Base-by-base conservation (phyloP, 2,888 invertebrate species). In the Callyntrura sp. region DNA sequence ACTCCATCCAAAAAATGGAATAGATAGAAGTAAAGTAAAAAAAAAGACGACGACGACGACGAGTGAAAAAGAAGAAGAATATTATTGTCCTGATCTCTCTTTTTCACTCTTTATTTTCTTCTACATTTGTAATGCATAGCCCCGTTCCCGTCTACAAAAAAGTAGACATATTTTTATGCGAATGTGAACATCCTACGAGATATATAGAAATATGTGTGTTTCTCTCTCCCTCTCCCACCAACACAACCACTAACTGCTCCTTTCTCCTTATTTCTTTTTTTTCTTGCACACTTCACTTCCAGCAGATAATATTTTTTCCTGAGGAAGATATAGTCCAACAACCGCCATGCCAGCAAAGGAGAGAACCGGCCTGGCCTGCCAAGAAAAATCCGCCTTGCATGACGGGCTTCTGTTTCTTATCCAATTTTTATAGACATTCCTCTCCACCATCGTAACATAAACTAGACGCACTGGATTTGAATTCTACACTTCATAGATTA, bases 61-160 rank as follows among this genome's bases (percentile, higher is more conserved):
- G 57, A 78, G 78, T 78, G 78, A 78, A 78, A 78, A 78, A 48
- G 48, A 73, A 73, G 68, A 14, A 78, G 79, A 79, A 60, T 79
- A 79, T 79, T 79, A 79, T 60, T 60, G 79, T 79, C 60, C 79
- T 79, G 79, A 79, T 82, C 82, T 65, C 82, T 82, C 57, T 82
- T 62, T 82, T 62, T 79, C 79, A 35, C 65, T 65, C 65, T 45
- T 48, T 82, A 11, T 62, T 65, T 48, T 48, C 65, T 45, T 82
- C 79, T 57, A 17, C 57, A 17, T 79, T 79, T 79, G 43, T 57
- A 60, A 60, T 79, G 60, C 57, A 79, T 43, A 79, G 35, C 35
- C 35, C 43, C 57, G 48, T 25, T 76, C 1, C 76, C 25, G 76
- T 76, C 76, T 73, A 45, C 45, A 73, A 73, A 48, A 73, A 6